Percentiles rank a stretch among this genome's conserved stretches.
Evolutionary conservation across 2,888 invertebrate genomes (phyloP).

Genomic region (Ceriagrion tenellum): DNA sequence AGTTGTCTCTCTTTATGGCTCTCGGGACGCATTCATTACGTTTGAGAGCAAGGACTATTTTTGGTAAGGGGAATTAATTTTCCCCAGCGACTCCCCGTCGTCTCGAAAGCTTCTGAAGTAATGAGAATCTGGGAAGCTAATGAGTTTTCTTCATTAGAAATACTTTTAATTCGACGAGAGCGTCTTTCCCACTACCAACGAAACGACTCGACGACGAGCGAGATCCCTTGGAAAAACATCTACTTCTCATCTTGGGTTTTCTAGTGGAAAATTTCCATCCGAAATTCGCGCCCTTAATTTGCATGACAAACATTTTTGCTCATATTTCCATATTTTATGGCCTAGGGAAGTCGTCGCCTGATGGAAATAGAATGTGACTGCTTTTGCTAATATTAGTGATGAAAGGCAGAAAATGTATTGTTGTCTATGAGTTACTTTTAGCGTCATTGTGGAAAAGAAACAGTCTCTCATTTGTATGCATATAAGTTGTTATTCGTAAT

Average conservation of each 20-base stretch:
- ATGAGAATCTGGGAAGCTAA: not conserved
- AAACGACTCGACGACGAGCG: not conserved
- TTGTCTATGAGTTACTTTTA: too few relatives aligned
- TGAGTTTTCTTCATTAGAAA: constrained; percentile 1
- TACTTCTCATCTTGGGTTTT: not conserved
- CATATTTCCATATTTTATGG: not conserved
- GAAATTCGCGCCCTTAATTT: not conserved
- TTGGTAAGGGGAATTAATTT: not conserved
- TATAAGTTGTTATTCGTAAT: too few relatives aligned
- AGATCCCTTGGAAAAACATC: not conserved
- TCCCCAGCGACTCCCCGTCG: not conserved
- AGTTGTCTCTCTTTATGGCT: not conserved
- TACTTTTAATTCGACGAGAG: not conserved
- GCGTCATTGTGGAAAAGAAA: too few relatives aligned
- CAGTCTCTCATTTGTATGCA: too few relatives aligned
- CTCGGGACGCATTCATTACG: not conserved
- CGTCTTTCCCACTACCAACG: not conserved
- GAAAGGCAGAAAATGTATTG: too few relatives aligned
- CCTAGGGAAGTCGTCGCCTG: not conserved
- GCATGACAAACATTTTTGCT: not conserved
- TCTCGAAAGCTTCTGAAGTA: not conserved
- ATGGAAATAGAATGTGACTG: not conserved
- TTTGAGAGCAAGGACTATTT: not conserved
- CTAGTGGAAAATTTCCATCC: not conserved
- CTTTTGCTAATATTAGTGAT: not conserved